Percentiles rank a stretch among this genome's conserved stretches.
These are phyloP conservation scores for mouse (Mus musculus) DNA, from an alignment of 2,113 vertebrate species.

Conservation along the genomic window DNA sequence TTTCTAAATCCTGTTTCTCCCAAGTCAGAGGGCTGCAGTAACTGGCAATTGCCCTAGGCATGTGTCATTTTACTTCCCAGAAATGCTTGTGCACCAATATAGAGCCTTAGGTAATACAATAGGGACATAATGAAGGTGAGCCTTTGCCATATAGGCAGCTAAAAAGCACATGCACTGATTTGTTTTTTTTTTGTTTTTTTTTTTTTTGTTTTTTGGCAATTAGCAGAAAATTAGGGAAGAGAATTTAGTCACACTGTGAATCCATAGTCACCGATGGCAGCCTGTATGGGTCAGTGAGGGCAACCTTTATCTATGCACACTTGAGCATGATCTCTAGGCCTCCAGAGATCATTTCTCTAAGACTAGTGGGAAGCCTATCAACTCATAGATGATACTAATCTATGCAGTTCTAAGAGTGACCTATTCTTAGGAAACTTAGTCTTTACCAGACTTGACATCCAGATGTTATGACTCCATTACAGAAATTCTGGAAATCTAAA, in stretches of 20 bases:
- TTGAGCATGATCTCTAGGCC: background rate
- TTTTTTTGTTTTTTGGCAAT: no score
- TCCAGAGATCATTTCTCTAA: background rate
- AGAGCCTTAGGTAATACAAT: slow-evolving; percentile 39
- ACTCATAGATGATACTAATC: background rate
- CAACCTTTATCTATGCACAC: background rate
- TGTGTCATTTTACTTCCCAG: slow-evolving; percentile 57
- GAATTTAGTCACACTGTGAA: slow-evolving; percentile 16
- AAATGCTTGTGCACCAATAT: slow-evolving; percentile 60
- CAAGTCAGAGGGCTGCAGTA: slow-evolving; percentile 6
- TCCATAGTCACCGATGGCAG: background rate
- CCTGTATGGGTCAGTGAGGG: background rate
- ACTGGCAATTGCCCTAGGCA: slow-evolving; percentile 46
- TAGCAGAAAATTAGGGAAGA: background rate
- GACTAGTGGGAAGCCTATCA: background rate
- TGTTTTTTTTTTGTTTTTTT: background rate
- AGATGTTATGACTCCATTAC: background rate
- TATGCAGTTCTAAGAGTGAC: background rate
- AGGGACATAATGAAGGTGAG: slow-evolving; percentile 33
- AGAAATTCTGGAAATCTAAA: background rate
- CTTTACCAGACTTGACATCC: background rate
- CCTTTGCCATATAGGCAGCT: slow-evolving; percentile 24
- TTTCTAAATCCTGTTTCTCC: slow-evolving; percentile 43
- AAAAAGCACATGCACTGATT: background rate
- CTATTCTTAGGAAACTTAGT: background rate